Evolutionary conservation across 1,140 invertebrate genomes (phyloP), one percentile per base, ranked within the genome.

Genomic region (Uloborus diversus): DNA sequence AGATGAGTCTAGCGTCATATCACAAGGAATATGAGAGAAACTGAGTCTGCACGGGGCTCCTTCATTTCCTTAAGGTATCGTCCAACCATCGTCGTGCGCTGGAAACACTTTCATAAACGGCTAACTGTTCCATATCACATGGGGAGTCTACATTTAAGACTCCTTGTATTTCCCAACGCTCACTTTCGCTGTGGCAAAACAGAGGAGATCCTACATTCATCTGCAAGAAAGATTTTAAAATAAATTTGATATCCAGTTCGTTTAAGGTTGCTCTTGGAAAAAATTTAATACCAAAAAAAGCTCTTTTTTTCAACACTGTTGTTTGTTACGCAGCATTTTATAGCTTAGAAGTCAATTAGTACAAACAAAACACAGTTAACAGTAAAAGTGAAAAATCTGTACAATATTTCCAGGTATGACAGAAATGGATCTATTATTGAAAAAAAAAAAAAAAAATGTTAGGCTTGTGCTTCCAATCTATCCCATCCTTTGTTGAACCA

Each of bases 201-300:
- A 79, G 27, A 11, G 76, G 65, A 2, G 76, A 57, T 4, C 76
- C 76, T n/a, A 33, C 11, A 47, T 79, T 65, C 76, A 79, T 59
- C 76, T 79, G 27, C 7, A 23, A 23, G 9, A 62, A 51, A 17
- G n/a, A 53, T 0, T n/a, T n/a, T n/a, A 53, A n/a, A 53, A 20
- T 17, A 53, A 20, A 53, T n/a, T 53, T 20, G 17, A 2, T 7
- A 42, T 5, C 5, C 5, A 42, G 5, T 42, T 23, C 51, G 9
- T n/a, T n/a, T 14, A 2, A 33, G 11, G 57, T 30, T 14, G 17
- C 2, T 28, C 1, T 56, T 1, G 2, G 5, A 17, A 61, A 17
- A 27, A 11, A 28, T 14, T 35, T 11, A 61, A 61, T 30, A 61
- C 3, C 4, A 30, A 14, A 61, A n/a, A 11, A 1, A 27, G 14